Evolutionary conservation across 2,113 vertebrate genomes (phyloP), one percentile per base, ranked within the genome.

Genomic region (Zeus faber): DNA sequence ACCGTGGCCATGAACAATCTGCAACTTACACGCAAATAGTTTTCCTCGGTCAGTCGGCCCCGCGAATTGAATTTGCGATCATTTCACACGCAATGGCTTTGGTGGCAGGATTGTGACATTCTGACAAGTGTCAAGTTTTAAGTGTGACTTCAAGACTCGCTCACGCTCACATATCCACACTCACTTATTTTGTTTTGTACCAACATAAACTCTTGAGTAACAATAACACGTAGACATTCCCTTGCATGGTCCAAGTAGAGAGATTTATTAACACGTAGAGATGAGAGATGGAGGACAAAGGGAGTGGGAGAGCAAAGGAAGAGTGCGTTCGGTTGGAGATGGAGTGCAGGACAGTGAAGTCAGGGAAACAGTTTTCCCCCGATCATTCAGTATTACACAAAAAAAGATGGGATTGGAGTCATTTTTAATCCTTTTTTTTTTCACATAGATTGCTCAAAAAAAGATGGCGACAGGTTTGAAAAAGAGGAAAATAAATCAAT

Each of bases 251-350:
- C 56, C 65, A 81, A 76, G 67, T 82, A 72, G 41, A 77, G 60
- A 74, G 64, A 70, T 90, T 90, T 89, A 89, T 89, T 90, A 81
- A 81, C 67, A 77, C 67, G 68, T 45, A 70, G 57, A 69, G 49
- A 49, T 23, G 49, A 54, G 53, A 76, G 50, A 18, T 7, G 13
- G 22, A 21, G 21, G 11, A 37, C 49, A 45, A 40, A 45, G 40
- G 46, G 41, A 25, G 21, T 16, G 56, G 0, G 24, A 44, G 33
- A 26, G 27, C 17, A 25, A 26, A 37, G 24, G 25, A 26, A 43
- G 16, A 37, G 14, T n/a, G n/a, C n/a, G n/a, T n/a, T n/a, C n/a
- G n/a, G n/a, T n/a, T 6, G 31, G n/a, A 26, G 67, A 29, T 41
- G 76, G 65, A 52, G 66, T 56, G 53, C n/a, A n/a, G n/a, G 58